Base-by-base conservation (phyloP, 2,797 vertebrate genomes). In the Gymnocypris eckloni region DNA sequence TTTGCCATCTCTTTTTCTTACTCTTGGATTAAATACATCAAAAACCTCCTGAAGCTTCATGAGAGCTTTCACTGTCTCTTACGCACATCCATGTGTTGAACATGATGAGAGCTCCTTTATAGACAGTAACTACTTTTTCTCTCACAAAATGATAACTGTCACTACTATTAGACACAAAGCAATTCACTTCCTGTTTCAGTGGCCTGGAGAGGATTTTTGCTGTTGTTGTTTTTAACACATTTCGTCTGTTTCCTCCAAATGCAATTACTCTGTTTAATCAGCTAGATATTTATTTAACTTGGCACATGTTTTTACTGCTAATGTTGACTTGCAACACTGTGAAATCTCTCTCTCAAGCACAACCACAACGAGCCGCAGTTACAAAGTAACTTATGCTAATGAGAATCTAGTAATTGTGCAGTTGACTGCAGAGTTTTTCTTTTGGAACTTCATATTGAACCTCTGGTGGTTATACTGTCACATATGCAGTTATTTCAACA, bases 261-360 rank as follows among this genome's bases (percentile, higher is more conserved):
- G 78, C 89, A 85, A 90, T 87, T 83, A 85, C 82, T 87, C 75
- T 69, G 84, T 86, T 88, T 86, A 88, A 89, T 86, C 83, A 86
- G 84, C 82, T 81, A 59, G 13, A 72, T 85, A 72, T 54, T 69
- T 86, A 76, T 85, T 59, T 56, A 71, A 77, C 45, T 76, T 6
- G 22, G 69, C 33, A 5, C 61, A 50, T 78, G 20, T 8, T 56
- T 39, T 43, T 33, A 28, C 37, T 11, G 18, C 48, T 75, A 41
- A 59, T 75, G 43, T 81, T 69, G 54, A 64, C 45, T 81, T 11
- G 12, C 50, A 28, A 48, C 70, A 41, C 56, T 64, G 43, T 61
- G 81, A 43, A 84, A 52, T 15, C 2, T 25, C 43, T 54, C 41
- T 78, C 73, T 85, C 28, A 28, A 79, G 56, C 41, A 39, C 66